A percentile compares a stretch with the other conserved stretches of the same genome.
phyloP scores from a whole-genome alignment of 2,888 invertebrate species.

The Chaetogeoica ovagalla region DNA sequence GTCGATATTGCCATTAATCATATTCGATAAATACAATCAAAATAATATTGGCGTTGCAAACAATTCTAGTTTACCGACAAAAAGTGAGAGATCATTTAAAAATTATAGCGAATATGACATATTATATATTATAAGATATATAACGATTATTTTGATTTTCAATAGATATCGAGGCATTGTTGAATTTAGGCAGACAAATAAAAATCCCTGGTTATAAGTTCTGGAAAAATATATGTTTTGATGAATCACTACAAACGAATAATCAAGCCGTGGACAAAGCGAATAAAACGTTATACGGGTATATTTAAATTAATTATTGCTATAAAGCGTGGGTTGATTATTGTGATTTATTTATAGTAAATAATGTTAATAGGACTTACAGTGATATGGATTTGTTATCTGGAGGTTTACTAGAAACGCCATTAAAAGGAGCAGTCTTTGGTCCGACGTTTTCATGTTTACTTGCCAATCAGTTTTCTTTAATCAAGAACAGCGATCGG shows the following conservation, averaged over 20 bases:
- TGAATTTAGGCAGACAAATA: constrained; percentile 40
- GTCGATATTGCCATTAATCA: constrained; percentile 76
- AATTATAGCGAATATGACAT: background rate
- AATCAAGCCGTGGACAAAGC: constrained; percentile 10
- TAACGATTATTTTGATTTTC: background rate
- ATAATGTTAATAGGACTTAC: constrained; percentile 23
- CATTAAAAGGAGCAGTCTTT: constrained; percentile 77
- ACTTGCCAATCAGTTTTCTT: constrained; percentile 78
- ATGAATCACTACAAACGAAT: background rate
- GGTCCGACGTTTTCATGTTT: constrained; percentile 90
- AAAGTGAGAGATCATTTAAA: constrained; percentile 22
- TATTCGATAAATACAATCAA: constrained; percentile 61
- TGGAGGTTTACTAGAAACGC: constrained; percentile 80
- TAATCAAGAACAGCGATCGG: constrained; percentile 81
- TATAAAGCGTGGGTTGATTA: background rate
- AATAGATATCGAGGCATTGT: constrained; percentile 26
- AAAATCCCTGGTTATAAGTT: constrained; percentile 39
- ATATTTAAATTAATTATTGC: background rate
- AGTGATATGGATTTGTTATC: constrained; percentile 84
- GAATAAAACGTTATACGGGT: constrained; percentile 45
- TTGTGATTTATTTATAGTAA: background rate
- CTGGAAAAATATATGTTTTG: constrained; percentile 29
- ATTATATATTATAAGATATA: too few species aligned
- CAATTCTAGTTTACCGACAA: constrained; percentile 21
- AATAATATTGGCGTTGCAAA: constrained; percentile 20